A percentile compares a stretch with the other conserved stretches of the same genome.
phyloP scores from a whole-genome alignment of 2,888 invertebrate genomes.

The Ochropacha duplaris region DNA sequence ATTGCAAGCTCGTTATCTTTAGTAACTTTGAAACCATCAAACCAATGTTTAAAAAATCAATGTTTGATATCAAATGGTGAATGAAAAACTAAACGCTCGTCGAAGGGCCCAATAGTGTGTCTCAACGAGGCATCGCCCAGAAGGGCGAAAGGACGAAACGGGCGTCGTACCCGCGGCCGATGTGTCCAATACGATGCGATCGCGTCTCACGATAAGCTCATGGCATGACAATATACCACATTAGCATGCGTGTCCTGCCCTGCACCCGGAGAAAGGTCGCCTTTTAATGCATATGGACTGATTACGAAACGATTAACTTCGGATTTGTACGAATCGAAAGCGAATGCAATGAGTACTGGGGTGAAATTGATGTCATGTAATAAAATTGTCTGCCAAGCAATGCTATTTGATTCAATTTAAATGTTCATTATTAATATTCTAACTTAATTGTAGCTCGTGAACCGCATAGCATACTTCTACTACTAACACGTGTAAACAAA shows the following conservation, averaged over 20 bases:
- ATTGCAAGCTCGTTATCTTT: no score
- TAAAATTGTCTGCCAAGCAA: not conserved
- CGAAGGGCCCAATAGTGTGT: constrained; percentile 12
- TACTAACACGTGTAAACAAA: constrained; percentile 62
- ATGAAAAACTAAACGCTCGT: not conserved
- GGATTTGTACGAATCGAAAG: not conserved
- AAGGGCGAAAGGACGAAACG: constrained; percentile 73
- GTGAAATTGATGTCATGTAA: not conserved
- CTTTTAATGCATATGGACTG: not conserved
- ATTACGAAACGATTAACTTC: not conserved
- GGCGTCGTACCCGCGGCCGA: constrained; percentile 60
- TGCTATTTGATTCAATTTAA: constrained; percentile 7
- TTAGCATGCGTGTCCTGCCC: constrained; percentile 14
- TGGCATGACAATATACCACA: constrained; percentile 34
- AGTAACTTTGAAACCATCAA: not conserved
- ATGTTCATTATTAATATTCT: constrained; percentile 19
- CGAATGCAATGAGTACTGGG: not conserved
- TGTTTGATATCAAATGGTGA: no score
- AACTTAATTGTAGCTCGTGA: constrained; percentile 31
- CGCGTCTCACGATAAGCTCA: constrained; percentile 42
- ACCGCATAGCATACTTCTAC: constrained; percentile 41
- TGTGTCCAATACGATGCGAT: constrained; percentile 25
- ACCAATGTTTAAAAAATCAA: no score
- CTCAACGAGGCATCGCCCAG: constrained; percentile 37
- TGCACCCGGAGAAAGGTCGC: constrained; percentile 4